A percentile compares a stretch with the other conserved stretches of the same genome.
Evolutionary conservation across 2,113 vertebrate species (phyloP).

Genomic region (Phylloscopus whistleri): DNA sequence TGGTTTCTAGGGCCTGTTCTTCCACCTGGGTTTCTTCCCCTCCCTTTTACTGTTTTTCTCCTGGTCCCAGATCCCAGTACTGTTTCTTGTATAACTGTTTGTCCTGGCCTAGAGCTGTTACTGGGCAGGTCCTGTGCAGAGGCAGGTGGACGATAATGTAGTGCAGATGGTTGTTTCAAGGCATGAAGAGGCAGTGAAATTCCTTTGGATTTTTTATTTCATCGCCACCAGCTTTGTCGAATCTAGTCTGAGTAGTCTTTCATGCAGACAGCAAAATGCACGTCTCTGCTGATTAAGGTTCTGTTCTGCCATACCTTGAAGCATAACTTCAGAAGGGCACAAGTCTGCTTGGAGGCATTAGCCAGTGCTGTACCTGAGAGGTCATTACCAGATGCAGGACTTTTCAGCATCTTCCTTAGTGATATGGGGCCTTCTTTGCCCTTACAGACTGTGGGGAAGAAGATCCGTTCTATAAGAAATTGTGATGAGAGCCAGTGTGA

Average conservation of each 20-base stretch:
- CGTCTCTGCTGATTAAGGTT: not conserved
- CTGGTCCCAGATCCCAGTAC: not conserved
- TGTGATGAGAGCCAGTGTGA: not conserved
- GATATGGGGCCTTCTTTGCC: not conserved
- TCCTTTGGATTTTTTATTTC: not conserved
- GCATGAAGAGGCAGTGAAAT: not conserved
- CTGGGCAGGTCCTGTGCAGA: not conserved
- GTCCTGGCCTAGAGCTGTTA: not conserved
- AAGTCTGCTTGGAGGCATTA: not conserved
- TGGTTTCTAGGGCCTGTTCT: not conserved
- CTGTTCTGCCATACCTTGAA: not conserved
- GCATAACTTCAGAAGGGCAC: not conserved
- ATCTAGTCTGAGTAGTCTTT: not conserved
- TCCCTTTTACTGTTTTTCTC: not conserved
- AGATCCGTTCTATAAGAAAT: not conserved
- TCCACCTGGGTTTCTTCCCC: not conserved
- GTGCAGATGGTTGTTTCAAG: not conserved
- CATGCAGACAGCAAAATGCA: not conserved
- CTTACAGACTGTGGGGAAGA: too few relatives aligned
- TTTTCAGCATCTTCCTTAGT: not conserved
- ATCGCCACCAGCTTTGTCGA: not conserved
- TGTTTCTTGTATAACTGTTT: not conserved
- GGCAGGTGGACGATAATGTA: not conserved
- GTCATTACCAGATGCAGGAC: not conserved
- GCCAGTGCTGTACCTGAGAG: not conserved